A percentile compares a stretch with the other conserved stretches of the same genome.
Conservation (phyloP, 2,113 vertebrate genomes). For the Oreochromis tanganicae region DNA sequence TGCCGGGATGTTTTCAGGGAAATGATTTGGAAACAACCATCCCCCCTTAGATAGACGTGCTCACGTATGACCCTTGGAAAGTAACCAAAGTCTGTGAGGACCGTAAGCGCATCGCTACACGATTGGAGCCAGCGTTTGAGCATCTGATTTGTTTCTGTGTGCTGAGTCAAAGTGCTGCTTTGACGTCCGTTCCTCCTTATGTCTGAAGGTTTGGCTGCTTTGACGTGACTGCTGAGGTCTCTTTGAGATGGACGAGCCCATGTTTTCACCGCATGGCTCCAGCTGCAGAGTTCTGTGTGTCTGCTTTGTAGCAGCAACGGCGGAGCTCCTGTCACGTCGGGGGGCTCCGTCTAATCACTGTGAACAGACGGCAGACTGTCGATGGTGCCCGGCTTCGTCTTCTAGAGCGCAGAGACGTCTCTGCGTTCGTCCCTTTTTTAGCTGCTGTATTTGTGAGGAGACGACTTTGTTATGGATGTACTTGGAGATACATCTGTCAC, state of each 20-base stretch:
- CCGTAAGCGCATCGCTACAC: neutral
- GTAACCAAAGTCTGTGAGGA: neutral
- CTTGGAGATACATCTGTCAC: slow-evolving; percentile 3
- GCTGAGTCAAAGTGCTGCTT: neutral
- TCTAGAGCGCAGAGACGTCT: neutral
- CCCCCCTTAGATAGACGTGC: no score
- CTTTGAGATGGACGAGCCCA: neutral
- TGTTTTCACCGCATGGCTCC: neutral
- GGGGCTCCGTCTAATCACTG: slow-evolving; percentile 28
- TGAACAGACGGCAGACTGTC: slow-evolving; percentile 7
- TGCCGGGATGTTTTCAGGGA: neutral
- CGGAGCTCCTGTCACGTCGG: neutral
- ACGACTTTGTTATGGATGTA: neutral
- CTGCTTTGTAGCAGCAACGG: neutral
- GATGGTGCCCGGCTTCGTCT: neutral
- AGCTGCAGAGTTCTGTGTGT: neutral
- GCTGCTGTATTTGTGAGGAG: slow-evolving; percentile 48
- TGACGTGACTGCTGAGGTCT: neutral
- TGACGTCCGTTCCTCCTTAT: neutral
- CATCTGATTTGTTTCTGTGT: neutral
- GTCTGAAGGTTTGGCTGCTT: neutral
- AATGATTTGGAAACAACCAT: neutral
- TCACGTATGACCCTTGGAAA: neutral
- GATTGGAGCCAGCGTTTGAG: neutral
- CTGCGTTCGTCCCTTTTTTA: slow-evolving; percentile 2